Evolutionary conservation across 2,888 invertebrate species (phyloP).

Genomic region (Amphimallon solstitiale): DNA sequence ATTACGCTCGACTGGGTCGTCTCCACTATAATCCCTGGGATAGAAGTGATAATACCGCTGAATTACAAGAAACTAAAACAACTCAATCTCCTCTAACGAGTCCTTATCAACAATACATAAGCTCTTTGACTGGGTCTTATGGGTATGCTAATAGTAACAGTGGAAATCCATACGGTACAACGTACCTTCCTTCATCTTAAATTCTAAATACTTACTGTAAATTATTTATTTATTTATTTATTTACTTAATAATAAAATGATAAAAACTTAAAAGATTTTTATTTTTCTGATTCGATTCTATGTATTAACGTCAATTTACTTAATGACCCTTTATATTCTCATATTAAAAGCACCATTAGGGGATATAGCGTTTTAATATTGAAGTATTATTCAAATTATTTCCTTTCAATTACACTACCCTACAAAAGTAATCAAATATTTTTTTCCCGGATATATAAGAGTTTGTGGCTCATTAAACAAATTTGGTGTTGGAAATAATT

Average conservation of each 20-base stretch:
- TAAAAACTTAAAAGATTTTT: too few species aligned
- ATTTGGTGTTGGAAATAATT: too few species aligned
- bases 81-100: neutral
- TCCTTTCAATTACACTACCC: too few species aligned
- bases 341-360: too few species aligned
- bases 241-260: neutral
- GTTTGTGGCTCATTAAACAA: too few species aligned
- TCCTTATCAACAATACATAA: constrained; percentile 18
- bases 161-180: constrained; percentile 19
- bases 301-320: too few species aligned
- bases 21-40: constrained; percentile 44
- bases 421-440: too few species aligned
- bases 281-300: too few species aligned
- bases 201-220: neutral
- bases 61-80: constrained; percentile 2
- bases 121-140: constrained; percentile 16
- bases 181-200: constrained; percentile 9
- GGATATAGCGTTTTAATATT: too few species aligned
- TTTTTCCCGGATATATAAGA: too few species aligned
- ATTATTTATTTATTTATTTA: constrained; percentile 6
- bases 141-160: constrained; percentile 4
- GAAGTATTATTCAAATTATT: too few species aligned
- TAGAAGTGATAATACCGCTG: constrained; percentile 40
- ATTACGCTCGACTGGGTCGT: constrained; percentile 36
- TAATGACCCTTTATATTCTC: too few species aligned